Base-by-base conservation (phyloP, 2,797 vertebrate species). In the Pangasius sanitwongsei region DNA sequence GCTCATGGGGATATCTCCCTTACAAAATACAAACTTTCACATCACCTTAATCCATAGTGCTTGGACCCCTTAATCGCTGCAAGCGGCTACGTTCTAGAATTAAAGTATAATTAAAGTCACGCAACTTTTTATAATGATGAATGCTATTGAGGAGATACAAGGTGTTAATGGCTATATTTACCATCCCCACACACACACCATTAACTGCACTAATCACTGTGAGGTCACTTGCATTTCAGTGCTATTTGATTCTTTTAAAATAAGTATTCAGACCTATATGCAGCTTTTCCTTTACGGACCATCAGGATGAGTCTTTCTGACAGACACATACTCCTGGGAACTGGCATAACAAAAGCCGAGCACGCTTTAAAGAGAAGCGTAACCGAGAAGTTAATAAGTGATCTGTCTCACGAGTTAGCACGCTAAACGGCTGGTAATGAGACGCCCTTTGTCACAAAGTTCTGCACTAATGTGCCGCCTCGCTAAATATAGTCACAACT, bases 401-500 rank as follows among this genome's bases (percentile, higher is more conserved):
- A 87, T 65, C 59, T 53, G 67, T 77, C 85, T 88, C n/a, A 70
- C 53, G 50, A 72, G 34, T 41, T 37, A 34, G 34, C 72, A 20
- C 20, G n/a, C 86, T 83, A 83, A 83, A 44, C 37, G 4, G 59
- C 59, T 48, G 44, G 75, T 83, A 89, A 91, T 87, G 77, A 81
- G 74, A 83, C n/a, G 16, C 41, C 74, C 59, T n/a, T 53, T 91
- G 74, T 77, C 74, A 86, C 77, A 65, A 83, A 65, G 18, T 82
- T 82, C 55, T 61, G 55, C 25, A 59, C 57, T 85, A 87, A 87
- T 83, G 82, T 6, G 13, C 50, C 57, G 69, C 67, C 37, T 12
- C 59, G 50, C 89, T 87, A 92, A 89, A 86, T 82, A 85, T 86
- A 85, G 69, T 18, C 25, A 75, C 31, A 28, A 59, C 86, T 70